Percentiles rank a stretch among this genome's conserved stretches.
phyloP scores from a whole-genome alignment of 2,888 invertebrate species.

The Boloria euphrosyne region DNA sequence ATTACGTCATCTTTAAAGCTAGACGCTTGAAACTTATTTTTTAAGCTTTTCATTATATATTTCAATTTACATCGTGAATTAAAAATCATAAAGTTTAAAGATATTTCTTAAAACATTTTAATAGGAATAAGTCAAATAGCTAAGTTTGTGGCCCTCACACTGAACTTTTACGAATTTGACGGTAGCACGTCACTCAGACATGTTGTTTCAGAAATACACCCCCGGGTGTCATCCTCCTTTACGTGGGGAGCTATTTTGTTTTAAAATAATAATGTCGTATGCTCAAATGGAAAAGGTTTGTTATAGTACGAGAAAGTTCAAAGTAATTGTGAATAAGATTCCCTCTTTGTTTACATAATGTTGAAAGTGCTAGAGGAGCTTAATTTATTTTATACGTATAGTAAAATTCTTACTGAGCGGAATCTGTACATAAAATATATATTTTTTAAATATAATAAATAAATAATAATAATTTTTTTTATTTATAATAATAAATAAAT shows the following conservation, averaged over 20 bases:
- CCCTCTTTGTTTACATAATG: neutral
- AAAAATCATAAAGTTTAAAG: too few species aligned
- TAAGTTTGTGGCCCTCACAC: slow-evolving; percentile 17
- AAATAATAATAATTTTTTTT: too few species aligned
- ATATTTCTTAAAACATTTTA: neutral
- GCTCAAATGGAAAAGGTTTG: slow-evolving; percentile 20
- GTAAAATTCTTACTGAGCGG: too few species aligned
- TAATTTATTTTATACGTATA: neutral
- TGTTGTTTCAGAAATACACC: slow-evolving; percentile 33
- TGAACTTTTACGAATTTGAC: slow-evolving; percentile 39
- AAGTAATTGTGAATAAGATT: slow-evolving; percentile 1
- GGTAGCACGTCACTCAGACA: slow-evolving; percentile 32
- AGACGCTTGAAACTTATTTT: too few species aligned
- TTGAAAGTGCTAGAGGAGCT: neutral
- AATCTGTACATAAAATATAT: too few species aligned
- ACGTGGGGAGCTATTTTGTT: slow-evolving; percentile 29
- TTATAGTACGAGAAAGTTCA: neutral
- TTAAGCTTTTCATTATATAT: too few species aligned
- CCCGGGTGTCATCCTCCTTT: slow-evolving; percentile 29
- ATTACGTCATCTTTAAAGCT: too few species aligned
- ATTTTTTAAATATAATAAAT: too few species aligned
- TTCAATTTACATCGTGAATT: too few species aligned
- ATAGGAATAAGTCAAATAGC: neutral
- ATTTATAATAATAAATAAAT: too few species aligned
- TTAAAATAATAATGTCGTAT: slow-evolving; percentile 31